phyloP scores from a whole-genome alignment of 2,113 vertebrate genomes.

The Pseudopipra pipra region DNA sequence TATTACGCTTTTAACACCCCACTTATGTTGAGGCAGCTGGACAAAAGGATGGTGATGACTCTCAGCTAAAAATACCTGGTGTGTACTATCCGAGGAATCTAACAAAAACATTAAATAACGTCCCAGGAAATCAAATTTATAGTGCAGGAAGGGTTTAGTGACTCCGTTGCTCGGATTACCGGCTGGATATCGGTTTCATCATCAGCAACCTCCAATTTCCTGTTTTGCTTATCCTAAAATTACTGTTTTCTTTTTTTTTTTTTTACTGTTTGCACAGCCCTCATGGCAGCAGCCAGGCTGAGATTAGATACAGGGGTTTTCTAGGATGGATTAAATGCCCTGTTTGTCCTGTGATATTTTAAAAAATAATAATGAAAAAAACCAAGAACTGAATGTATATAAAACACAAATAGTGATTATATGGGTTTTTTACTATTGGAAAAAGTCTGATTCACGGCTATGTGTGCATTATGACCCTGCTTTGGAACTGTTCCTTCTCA shows the following conservation, averaged over 20 bases:
- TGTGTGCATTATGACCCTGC: slow-evolving; percentile 18
- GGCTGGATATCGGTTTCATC: slow-evolving; percentile 72
- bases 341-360: slow-evolving; percentile 61
- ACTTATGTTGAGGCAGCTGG: not conserved
- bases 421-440: slow-evolving; percentile 9
- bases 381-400: not conserved
- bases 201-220: slow-evolving; percentile 75
- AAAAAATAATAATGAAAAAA: slow-evolving; percentile 33
- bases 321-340: slow-evolving; percentile 57
- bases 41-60: not conserved
- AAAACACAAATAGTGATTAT: not conserved
- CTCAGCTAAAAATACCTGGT: not conserved
- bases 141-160: slow-evolving; percentile 69
- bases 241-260: slow-evolving; percentile 48
- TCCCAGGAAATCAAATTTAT: slow-evolving; percentile 68
- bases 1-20: not conserved
- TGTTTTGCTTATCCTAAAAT: slow-evolving; percentile 77
- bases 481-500: not conserved
- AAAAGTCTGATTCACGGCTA: slow-evolving; percentile 42
- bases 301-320: slow-evolving; percentile 63
- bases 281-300: slow-evolving; percentile 49
- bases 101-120: slow-evolving; percentile 45
- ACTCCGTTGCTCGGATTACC: slow-evolving; percentile 71
- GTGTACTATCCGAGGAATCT: not conserved
- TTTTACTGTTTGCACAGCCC: slow-evolving; percentile 50